Evolutionary conservation across 1,140 invertebrate genomes (phyloP).

Genomic region (Bacillus rossius): DNA sequence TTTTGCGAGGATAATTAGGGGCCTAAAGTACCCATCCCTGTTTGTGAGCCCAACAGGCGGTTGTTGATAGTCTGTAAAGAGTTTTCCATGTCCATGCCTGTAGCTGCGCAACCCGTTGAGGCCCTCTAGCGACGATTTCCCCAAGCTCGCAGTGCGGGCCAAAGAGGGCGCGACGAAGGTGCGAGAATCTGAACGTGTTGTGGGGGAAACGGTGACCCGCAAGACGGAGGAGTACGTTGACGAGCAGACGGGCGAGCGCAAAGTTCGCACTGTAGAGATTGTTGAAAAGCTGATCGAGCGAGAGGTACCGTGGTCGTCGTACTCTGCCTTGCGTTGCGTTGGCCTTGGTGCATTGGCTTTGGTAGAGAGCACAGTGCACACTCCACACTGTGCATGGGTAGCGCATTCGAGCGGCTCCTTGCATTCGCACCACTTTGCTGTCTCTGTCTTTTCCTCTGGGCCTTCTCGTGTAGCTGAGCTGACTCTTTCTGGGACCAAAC

Average conservation of each 20-base stretch:
- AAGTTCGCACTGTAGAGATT: constrained; percentile 85
- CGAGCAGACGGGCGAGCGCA: constrained; percentile 74
- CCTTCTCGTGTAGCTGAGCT: neutral
- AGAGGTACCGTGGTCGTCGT: constrained; percentile 60
- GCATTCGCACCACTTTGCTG: neutral
- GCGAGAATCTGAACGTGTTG: constrained; percentile 80
- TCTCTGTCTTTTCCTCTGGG: neutral
- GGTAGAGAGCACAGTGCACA: no score
- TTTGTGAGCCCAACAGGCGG: no score
- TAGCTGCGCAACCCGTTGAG: constrained; percentile 35
- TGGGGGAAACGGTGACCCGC: constrained; percentile 80
- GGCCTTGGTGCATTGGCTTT: no score
- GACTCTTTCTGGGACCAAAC: neutral
- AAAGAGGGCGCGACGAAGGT: constrained; percentile 73
- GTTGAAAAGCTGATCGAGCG: constrained; percentile 92
- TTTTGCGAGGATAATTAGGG: no score
- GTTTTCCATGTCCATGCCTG: neutral
- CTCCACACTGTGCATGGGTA: no score
- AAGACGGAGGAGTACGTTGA: constrained; percentile 85
- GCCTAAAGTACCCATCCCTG: no score
- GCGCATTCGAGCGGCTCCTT: neutral
- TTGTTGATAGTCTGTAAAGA: neutral
- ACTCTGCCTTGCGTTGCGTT: no score
- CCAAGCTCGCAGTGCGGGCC: constrained; percentile 76
- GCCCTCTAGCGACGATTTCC: constrained; percentile 61